These are phyloP conservation scores for Oligia latruncula DNA, from an alignment of 2,888 invertebrate genomes.

Conservation along the genomic window DNA sequence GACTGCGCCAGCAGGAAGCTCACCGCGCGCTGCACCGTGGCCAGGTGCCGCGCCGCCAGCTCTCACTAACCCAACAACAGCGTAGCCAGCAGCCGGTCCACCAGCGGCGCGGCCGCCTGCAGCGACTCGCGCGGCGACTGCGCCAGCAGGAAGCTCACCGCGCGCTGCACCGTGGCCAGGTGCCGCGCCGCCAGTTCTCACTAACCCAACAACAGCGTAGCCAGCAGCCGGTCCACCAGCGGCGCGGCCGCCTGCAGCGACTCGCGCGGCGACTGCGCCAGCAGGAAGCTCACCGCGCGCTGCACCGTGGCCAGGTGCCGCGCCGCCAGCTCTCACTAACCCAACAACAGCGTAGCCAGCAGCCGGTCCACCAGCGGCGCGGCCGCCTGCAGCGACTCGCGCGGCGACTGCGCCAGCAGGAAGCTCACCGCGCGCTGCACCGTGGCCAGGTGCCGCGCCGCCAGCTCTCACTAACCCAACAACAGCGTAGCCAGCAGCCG, in stretches of 20 bases:
- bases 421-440: slow-evolving; percentile 88
- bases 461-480: slow-evolving; percentile 80
- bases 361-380: slow-evolving; percentile 85
- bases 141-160: slow-evolving; percentile 78
- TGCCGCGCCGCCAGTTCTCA: too few species aligned
- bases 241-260: slow-evolving; percentile 77
- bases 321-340: slow-evolving; percentile 82
- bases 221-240: slow-evolving; percentile 87
- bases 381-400: slow-evolving; percentile 78
- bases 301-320: slow-evolving; percentile 86
- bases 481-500: slow-evolving; percentile 88
- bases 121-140: slow-evolving; percentile 69
- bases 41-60: too few species aligned
- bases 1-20: slow-evolving; percentile 79
- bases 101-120: slow-evolving; percentile 81
- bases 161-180: too few species aligned
- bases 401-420: slow-evolving; percentile 73
- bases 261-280: slow-evolving; percentile 70
- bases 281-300: slow-evolving; percentile 89
- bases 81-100: slow-evolving; percentile 87
- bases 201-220: slow-evolving; percentile 85
- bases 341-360: slow-evolving; percentile 87
- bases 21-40: too few species aligned
- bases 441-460: slow-evolving; percentile 88
- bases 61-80: slow-evolving; percentile 81